Base-by-base conservation (phyloP, 35 echinoderm and acorn worm species). In the Chiridota heheva region DNA sequence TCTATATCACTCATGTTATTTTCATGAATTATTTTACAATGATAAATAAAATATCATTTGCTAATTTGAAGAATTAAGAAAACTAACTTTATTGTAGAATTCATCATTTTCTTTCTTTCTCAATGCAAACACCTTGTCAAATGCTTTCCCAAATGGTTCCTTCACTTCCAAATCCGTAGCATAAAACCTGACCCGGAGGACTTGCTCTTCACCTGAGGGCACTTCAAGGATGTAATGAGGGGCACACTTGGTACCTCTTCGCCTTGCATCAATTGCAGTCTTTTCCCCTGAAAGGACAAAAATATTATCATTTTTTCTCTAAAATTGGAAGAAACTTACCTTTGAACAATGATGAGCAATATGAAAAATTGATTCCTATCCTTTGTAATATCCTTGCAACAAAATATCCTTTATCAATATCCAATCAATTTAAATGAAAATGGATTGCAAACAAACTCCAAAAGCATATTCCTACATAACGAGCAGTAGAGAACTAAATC, bases 41-140 rank as follows among this genome's bases (percentile, higher is more conserved):
- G n/a, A n/a, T n/a, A n/a, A n/a, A n/a, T n/a, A n/a, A n/a, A n/a
- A n/a, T n/a, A n/a, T n/a, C n/a, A n/a, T n/a, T n/a, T 45, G 69
- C 35, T 17, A 73, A 66, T 36, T 6, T 72, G 26, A 13, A 18
- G 8, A 79, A 69, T 24, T 3, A 7, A 44, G 24, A 43, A 49
- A 16, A 93, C 84, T 93, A 60, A 98, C 95, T 7, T 10, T 43
- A 27, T 55, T 47, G 67, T 98, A 98, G 39, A 91, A 98, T 17
- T 84, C 85, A 82, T 98, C 89, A 35, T 84, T 84, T 40, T 98
- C 95, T 72, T 88, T 69, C 18, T 78, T 91, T 44, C 95, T 88
- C 0, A 67, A 67, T 29, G 70, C 71, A 57, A 98, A 98, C 0
- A 98, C 69, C 6, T 80, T 45, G 42, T 98, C 95, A 80, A 98